A percentile compares a stretch with the other conserved stretches of the same genome.
Conservation (phyloP, 2,113 vertebrate genomes). For the Clarias batrachus region DNA sequence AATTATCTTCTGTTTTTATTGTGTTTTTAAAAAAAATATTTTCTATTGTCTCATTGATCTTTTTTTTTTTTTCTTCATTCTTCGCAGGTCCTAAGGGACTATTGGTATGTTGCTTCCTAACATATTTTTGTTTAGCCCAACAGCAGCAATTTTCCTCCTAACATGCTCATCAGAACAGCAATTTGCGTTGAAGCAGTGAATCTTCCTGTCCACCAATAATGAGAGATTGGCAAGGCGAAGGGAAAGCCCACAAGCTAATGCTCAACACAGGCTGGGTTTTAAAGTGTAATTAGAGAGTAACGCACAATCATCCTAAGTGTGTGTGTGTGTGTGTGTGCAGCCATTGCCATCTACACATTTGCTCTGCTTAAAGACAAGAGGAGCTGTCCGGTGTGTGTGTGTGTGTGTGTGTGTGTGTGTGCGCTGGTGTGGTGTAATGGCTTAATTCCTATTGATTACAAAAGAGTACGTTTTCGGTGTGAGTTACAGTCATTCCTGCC, state of each 20-base stretch:
- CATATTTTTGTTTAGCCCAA: conserved; percentile 14
- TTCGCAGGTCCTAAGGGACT: not conserved
- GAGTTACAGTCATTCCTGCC: conserved; percentile 5
- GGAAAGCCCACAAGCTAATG: conserved; percentile 24
- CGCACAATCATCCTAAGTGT: conserved; percentile 34
- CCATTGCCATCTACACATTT: not conserved
- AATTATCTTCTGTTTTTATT: no score
- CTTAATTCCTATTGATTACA: conserved; percentile 40
- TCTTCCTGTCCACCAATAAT: conserved; percentile 24
- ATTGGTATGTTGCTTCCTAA: not conserved
- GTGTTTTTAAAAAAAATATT: no score
- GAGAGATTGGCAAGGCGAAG: conserved; percentile 16
- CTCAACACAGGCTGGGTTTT: conserved; percentile 30
- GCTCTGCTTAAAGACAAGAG: conserved; percentile 37
- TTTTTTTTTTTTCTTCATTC: no score
- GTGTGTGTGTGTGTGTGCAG: conserved; percentile 5
- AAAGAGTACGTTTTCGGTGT: conserved; percentile 9
- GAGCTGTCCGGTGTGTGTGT: conserved; percentile 34
- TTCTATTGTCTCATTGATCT: no score
- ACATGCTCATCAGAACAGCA: not conserved
- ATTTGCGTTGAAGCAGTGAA: conserved; percentile 14
- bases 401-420: conserved; percentile 36
- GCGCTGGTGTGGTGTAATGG: conserved; percentile 31
- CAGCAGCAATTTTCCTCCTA: not conserved
- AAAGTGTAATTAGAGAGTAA: conserved; percentile 45